phyloP scores from a whole-genome alignment of 2,888 invertebrate genomes.

The Andrena trimmerana region DNA sequence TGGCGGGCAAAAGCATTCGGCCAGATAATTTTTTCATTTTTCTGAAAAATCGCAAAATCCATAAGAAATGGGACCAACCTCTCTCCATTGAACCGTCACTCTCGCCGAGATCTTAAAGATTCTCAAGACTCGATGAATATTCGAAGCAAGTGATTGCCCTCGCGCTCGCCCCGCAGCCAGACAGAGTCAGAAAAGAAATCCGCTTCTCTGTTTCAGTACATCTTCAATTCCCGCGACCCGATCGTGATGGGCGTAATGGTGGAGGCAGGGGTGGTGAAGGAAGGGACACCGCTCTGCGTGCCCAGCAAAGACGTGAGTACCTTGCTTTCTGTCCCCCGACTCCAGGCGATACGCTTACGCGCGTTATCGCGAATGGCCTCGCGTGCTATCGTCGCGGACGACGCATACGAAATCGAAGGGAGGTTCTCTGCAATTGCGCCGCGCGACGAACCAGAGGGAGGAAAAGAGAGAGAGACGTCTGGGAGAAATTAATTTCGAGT shows the following conservation, averaged over 20 bases:
- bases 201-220: constrained; percentile 88
- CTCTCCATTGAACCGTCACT: no score
- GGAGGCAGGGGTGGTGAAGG: constrained; percentile 97
- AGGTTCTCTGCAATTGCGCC: neutral
- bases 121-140: no score
- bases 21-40: no score
- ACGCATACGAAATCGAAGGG: constrained; percentile 33
- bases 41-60: no score
- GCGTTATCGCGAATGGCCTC: constrained; percentile 23
- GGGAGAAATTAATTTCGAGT: constrained; percentile 22
- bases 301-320: constrained; percentile 95
- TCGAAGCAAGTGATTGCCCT: no score
- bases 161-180: no score
- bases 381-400: neutral
- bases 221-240: constrained; percentile 99
- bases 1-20: no score
- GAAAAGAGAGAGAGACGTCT: neutral
- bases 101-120: no score
- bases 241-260: constrained; percentile 98
- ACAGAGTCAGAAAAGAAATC: neutral
- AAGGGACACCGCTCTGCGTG: constrained; percentile 99
- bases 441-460: neutral
- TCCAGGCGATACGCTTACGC: neutral
- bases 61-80: no score
- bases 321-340: neutral